Percentiles rank a stretch among this genome's conserved stretches.
Conservation (phyloP, 2,797 vertebrate genomes). For the Myotis pilosus region DNA sequence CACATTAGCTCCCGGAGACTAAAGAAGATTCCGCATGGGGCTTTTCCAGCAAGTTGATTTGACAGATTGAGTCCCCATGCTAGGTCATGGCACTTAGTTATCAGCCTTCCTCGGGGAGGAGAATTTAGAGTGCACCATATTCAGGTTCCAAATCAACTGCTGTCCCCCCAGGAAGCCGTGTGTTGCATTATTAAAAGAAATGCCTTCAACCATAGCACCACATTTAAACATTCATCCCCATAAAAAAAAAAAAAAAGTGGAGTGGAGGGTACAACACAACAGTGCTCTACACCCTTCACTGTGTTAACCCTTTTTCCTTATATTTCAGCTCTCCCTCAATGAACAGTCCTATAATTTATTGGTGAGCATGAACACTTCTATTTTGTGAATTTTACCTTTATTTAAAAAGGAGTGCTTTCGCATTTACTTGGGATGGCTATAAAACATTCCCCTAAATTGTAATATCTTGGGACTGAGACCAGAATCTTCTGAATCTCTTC, state of each 20-base stretch:
- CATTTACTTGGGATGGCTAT: neutral
- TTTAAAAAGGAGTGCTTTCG: neutral
- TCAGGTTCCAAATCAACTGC: conserved; percentile 86
- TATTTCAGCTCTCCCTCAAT: neutral
- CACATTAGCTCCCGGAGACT: conserved; percentile 86
- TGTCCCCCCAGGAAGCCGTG: conserved; percentile 86
- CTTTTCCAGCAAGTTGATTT: conserved; percentile 88
- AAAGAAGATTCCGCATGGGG: conserved; percentile 86
- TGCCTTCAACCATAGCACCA: conserved; percentile 85
- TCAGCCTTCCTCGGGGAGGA: conserved; percentile 86
- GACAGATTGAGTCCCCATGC: conserved; percentile 86
- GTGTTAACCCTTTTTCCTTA: conserved; percentile 80
- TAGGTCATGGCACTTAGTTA: conserved; percentile 91
- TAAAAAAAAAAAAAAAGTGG: conserved; percentile 65
- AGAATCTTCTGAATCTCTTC: neutral
- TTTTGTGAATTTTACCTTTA: neutral
- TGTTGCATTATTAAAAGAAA: conserved; percentile 88
- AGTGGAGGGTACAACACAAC: conserved; percentile 31
- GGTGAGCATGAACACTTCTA: neutral
- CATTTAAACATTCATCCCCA: conserved; percentile 87
- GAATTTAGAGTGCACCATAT: conserved; percentile 89
- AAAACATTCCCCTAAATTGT: neutral
- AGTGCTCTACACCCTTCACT: conserved; percentile 56
- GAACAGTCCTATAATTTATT: conserved; percentile 39
- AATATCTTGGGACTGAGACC: neutral